phyloP scores from a whole-genome alignment of 2,113 vertebrate species.

The Istiophorus platypterus region DNA sequence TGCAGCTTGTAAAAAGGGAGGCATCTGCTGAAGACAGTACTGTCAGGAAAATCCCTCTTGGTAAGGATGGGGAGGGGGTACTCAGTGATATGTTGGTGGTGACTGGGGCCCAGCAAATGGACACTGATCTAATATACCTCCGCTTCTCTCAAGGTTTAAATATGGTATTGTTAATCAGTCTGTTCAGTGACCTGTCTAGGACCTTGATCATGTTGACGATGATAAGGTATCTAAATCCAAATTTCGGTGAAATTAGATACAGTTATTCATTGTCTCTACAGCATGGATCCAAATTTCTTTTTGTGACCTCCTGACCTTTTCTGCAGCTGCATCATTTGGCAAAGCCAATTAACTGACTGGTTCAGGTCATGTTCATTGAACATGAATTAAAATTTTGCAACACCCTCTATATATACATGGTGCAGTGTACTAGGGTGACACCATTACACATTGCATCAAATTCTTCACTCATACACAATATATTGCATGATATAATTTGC shows the following conservation, averaged over 20 bases:
- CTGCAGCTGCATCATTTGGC: not conserved
- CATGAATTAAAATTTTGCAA: not conserved
- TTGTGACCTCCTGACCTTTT: not conserved
- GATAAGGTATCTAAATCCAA: not conserved
- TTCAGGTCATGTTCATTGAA: no score
- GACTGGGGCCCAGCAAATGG: not conserved
- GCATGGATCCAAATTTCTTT: not conserved
- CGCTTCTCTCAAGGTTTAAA: not conserved
- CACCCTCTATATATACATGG: not conserved
- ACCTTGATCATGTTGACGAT: not conserved
- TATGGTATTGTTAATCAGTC: not conserved
- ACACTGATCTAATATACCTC: not conserved
- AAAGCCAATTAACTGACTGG: not conserved
- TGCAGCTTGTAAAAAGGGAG: slow-evolving; percentile 9
- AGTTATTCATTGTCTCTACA: not conserved
- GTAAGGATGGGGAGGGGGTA: not conserved
- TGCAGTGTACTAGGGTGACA: not conserved
- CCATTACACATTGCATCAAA: not conserved
- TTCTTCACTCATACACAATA: not conserved
- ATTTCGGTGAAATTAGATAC: not conserved
- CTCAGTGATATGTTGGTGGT: not conserved
- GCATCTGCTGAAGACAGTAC: not conserved
- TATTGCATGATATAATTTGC: not conserved
- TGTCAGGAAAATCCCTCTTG: not conserved
- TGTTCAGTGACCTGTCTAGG: not conserved